phyloP scores from a whole-genome alignment of 1,140 invertebrate genomes.

The Caenorhabditis elegans region DNA sequence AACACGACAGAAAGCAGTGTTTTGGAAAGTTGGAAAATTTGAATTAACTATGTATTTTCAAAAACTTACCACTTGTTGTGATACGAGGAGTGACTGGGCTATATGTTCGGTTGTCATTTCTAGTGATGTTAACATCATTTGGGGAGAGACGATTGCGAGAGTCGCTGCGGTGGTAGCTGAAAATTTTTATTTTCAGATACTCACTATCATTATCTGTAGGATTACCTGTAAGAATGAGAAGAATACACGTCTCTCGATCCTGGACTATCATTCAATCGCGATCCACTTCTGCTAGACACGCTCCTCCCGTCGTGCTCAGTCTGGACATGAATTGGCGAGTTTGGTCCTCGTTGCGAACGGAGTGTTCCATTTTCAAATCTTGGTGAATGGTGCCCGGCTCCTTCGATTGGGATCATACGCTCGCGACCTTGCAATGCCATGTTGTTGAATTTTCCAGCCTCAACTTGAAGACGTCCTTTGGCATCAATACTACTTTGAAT shows the following conservation, averaged over 20 bases:
- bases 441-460: constrained; percentile 55
- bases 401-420: constrained; percentile 62
- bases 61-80: constrained; percentile 8
- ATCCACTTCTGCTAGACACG: not conserved
- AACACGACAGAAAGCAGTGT: constrained; percentile 3
- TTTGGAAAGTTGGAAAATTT: not conserved
- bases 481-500: constrained; percentile 59
- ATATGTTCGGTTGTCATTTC: constrained; percentile 31
- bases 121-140: constrained; percentile 14
- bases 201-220: not conserved
- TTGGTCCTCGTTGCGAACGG: constrained; percentile 55
- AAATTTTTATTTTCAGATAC: not conserved
- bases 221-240: constrained; percentile 36
- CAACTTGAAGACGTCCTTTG: constrained; percentile 63
- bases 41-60: not conserved
- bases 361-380: constrained; percentile 52
- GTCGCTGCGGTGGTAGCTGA: constrained; percentile 42
- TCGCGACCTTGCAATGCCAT: constrained; percentile 57
- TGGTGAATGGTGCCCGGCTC: constrained; percentile 40
- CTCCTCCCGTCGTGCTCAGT: constrained; percentile 16
- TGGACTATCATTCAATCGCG: not conserved
- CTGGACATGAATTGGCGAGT: constrained; percentile 30
- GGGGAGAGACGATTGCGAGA: constrained; percentile 31
- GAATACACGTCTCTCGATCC: constrained; percentile 35
- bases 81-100: not conserved